A percentile compares a stretch with the other conserved stretches of the same genome.
Conservation (phyloP, 2,113 vertebrate genomes). For the Mirza zaza region DNA sequence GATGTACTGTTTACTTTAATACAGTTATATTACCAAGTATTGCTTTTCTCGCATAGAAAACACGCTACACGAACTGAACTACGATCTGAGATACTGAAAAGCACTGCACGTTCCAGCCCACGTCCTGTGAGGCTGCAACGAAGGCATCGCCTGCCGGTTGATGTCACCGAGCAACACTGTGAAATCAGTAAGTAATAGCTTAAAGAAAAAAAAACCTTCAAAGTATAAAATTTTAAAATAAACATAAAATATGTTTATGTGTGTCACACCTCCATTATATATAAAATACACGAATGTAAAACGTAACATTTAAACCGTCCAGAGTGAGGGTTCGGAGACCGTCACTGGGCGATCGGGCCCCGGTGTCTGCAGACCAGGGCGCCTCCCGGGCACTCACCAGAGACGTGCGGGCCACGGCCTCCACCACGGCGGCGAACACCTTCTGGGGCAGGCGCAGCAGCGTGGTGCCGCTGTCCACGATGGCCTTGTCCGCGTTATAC, state of each 20-base stretch:
- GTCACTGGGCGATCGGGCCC: accelerated
- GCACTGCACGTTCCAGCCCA: accelerated
- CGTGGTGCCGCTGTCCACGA: constrained; percentile 98
- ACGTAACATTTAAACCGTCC: background rate
- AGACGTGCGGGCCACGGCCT: constrained; percentile 90
- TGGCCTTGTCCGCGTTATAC: constrained; percentile 98
- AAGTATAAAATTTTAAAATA: background rate
- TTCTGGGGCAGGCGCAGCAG: constrained; percentile 95
- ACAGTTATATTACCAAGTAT: background rate
- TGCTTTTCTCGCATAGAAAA: background rate
- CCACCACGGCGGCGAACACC: constrained; percentile 93
- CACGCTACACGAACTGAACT: background rate
- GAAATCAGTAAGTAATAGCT: background rate
- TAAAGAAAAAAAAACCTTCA: background rate
- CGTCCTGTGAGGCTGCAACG: background rate
- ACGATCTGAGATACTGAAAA: background rate
- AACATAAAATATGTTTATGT: background rate
- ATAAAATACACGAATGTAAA: background rate
- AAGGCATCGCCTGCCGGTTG: background rate
- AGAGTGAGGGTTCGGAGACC: accelerated
- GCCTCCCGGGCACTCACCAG: constrained; percentile 85
- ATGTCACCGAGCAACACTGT: background rate
- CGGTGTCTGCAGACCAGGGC: accelerated
- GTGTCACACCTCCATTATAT: background rate
- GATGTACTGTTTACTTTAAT: background rate